phyloP scores from a whole-genome alignment of 2,113 vertebrate genomes.

The Anarrhichthys ocellatus region DNA sequence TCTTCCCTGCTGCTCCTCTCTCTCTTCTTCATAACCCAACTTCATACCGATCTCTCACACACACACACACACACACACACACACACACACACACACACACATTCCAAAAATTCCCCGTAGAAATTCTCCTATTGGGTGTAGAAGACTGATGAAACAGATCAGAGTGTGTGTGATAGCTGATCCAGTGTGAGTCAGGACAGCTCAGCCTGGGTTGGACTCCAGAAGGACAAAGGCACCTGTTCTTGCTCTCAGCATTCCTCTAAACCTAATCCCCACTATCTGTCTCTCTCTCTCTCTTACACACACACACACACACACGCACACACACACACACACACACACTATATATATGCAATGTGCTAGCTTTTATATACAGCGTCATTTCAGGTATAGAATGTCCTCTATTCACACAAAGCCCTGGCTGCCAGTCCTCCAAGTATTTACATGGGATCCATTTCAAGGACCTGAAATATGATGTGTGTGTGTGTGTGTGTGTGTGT shows the following conservation, averaged over 20 bases:
- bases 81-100: constrained; percentile 1
- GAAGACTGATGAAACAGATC: constrained; percentile 30
- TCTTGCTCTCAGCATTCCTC: constrained; percentile 77
- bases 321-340: constrained; percentile 33
- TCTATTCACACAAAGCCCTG: constrained; percentile 35
- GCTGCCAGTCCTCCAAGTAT: constrained; percentile 54
- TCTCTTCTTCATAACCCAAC: constrained; percentile 29
- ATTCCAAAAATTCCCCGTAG: constrained; percentile 43
- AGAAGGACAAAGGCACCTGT: constrained; percentile 78
- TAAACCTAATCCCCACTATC: constrained; percentile 65
- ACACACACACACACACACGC: constrained; percentile 32
- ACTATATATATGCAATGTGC: neutral
- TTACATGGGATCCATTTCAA: constrained; percentile 66
- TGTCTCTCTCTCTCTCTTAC: constrained; percentile 1
- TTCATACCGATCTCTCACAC: constrained; percentile 30
- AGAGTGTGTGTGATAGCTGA: constrained; percentile 51
- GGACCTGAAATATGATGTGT: constrained; percentile 45
- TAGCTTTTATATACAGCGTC: constrained; percentile 44
- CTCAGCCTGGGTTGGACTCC: constrained; percentile 54
- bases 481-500: constrained; percentile 43
- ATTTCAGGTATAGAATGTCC: constrained; percentile 30
- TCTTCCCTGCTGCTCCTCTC: constrained; percentile 37
- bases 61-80: neutral
- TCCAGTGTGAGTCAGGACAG: constrained; percentile 63
- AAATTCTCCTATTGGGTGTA: constrained; percentile 49